These are phyloP conservation scores for Meiosimyza platycephala DNA, from an alignment of 2,888 invertebrate species.

Conservation along the genomic window DNA sequence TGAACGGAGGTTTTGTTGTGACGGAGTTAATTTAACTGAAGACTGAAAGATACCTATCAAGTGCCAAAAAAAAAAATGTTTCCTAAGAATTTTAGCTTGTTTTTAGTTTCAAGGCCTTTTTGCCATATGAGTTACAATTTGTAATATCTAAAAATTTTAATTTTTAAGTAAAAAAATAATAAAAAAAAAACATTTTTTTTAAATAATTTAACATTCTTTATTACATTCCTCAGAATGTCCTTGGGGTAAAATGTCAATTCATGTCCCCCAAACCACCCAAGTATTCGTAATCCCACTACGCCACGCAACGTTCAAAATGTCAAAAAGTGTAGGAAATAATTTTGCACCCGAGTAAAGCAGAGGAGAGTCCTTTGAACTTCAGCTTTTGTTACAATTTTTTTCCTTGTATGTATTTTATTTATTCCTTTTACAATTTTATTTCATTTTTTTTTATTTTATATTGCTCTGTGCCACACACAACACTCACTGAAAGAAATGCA, in stretches of 20 bases:
- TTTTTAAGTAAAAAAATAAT: too few relatives aligned
- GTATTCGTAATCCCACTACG: neutral
- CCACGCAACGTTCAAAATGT: slow-evolving; percentile 16
- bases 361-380: slow-evolving; percentile 32
- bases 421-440: slow-evolving; percentile 4
- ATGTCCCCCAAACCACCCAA: neutral
- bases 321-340: slow-evolving; percentile 24
- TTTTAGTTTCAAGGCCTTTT: too few relatives aligned
- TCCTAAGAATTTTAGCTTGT: too few relatives aligned
- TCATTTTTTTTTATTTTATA: slow-evolving; percentile 3
- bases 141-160: too few relatives aligned
- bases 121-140: too few relatives aligned
- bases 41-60: too few relatives aligned
- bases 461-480: neutral
- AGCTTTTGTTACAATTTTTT: slow-evolving; percentile 10
- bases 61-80: too few relatives aligned
- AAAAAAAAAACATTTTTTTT: too few relatives aligned
- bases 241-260: neutral
- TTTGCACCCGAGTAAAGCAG: slow-evolving; percentile 11
- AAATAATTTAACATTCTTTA: neutral
- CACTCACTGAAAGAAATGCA: neutral
- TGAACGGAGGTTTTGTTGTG: too few relatives aligned
- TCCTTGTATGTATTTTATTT: neutral
- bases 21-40: too few relatives aligned
- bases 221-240: neutral